Conservation (phyloP, 2,113 vertebrate genomes). For the Lethenteron reissneri region DNA sequence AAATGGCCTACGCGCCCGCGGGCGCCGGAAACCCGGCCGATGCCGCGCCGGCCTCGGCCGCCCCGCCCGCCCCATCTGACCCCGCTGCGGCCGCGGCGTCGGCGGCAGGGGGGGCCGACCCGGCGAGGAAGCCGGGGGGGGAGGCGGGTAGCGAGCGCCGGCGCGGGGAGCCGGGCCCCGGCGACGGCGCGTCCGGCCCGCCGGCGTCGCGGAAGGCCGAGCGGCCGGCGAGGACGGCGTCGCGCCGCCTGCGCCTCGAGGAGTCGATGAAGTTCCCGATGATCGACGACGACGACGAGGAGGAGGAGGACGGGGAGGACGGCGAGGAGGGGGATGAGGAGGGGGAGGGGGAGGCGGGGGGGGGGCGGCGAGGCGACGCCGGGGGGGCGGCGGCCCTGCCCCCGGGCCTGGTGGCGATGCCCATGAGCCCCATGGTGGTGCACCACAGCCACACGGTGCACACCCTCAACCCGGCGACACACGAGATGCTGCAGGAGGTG, state of each 20-base stretch:
- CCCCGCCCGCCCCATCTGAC: not conserved
- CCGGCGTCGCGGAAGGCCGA: not conserved
- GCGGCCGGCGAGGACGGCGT: not conserved
- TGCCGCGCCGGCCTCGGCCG: not conserved
- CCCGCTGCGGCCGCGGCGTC: not conserved
- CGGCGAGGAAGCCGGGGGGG: no score
- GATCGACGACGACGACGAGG: not conserved
- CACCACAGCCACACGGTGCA: conserved; percentile 64
- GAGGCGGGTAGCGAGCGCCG: no score
- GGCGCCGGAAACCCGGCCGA: not conserved
- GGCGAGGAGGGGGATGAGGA: not conserved
- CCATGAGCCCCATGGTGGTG: conserved; percentile 40
- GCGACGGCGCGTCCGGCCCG: not conserved
- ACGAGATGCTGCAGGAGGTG: conserved; percentile 85
- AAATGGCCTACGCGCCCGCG: not conserved
- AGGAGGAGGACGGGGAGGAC: not conserved
- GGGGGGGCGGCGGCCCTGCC: conserved; percentile 16
- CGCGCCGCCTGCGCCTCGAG: not conserved
- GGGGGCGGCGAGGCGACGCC: no score
- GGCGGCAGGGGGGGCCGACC: no score
- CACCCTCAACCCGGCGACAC: conserved; percentile 62
- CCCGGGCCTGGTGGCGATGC: conserved; percentile 64
- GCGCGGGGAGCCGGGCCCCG: not conserved
- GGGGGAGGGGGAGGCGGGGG: no score
- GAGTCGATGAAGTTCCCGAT: not conserved